Base-by-base conservation (phyloP, 2,888 invertebrate genomes). In the Uloborus plumipes region DNA sequence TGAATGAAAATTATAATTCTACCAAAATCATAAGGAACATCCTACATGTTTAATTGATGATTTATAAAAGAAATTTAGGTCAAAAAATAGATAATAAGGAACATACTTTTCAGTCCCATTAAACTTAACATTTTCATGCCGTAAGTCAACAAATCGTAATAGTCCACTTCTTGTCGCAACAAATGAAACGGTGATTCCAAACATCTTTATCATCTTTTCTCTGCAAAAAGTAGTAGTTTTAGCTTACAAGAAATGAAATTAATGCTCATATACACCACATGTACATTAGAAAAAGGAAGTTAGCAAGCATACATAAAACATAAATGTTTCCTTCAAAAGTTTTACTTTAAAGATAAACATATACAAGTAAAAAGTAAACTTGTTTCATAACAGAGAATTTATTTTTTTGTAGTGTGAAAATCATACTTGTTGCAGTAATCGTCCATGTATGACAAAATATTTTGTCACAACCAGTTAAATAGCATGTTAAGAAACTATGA, bases 151-250 rank as follows among this genome's bases (percentile, higher is more conserved):
- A 95, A 96, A 97, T 83, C 97, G 91, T 0, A 95, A 95, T 3
- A 97, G 91, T 0, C 97, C 97, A 88, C 95, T 96, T 88, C 95
- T 94, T 0, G 97, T 97, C 61, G 97, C 94, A 88, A 97, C 91
- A 89, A 97, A 97, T 1, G 95, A 94, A 65, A 85, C 62, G 16
- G 85, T 86, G 15, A 87, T 85, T 22, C 87, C 86, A 72, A 84
- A 85, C 84, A 83, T 86, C 66, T 85, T 81, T 13, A 86, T 79
- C 49, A 86, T 71, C 50, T 82, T 75, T 22, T 77, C 75, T 55
- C 85, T 86, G 67, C 70, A 85, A 85, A 67, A 66, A 26, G 49
- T 64, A 69, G 58, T 69, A 58, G 64, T 59, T 26, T 62, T n/a
- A 69, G 62, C 51, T 62, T 61, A 62, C 72, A 47, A 59, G 22